Conservation (phyloP, 2,888 invertebrate genomes). For the Tetragonisca angustula region DNA sequence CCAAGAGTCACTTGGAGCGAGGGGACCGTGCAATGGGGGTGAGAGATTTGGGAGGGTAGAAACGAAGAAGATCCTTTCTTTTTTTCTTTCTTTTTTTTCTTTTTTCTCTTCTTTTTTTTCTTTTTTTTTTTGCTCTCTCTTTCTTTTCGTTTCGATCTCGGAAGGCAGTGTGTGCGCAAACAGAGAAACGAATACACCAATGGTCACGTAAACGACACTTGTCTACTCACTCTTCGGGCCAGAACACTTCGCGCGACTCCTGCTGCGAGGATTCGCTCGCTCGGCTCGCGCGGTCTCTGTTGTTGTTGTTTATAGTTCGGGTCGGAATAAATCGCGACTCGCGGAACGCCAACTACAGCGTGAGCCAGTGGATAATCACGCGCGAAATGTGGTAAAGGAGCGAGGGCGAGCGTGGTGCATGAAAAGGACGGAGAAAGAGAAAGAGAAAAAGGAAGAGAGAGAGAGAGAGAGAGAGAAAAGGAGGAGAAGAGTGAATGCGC, state of each 20-base stretch:
- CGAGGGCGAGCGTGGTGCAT: conserved; percentile 14
- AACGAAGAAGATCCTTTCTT: conserved; percentile 18
- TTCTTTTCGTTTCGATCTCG: background rate
- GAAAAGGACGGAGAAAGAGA: background rate
- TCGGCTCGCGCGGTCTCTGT: conserved; percentile 41
- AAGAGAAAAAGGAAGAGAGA: background rate
- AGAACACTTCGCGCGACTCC: conserved; percentile 58
- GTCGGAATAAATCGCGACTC: conserved; percentile 14
- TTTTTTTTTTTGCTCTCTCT: too few species aligned
- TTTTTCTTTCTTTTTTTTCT: too few species aligned
- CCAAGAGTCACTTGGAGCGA: conserved; percentile 21
- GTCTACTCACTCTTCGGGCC: conserved; percentile 62
- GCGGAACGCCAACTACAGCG: conserved; percentile 4
- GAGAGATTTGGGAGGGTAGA: conserved; percentile 10
- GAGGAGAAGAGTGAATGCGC: background rate
- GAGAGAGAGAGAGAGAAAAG: background rate
- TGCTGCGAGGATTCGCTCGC: conserved; percentile 40
- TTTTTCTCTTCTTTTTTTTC: too few species aligned
- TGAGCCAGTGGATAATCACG: conserved; percentile 8
- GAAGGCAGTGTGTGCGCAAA: conserved; percentile 24
- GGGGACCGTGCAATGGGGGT: conserved; percentile 23
- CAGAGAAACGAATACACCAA: conserved; percentile 20
- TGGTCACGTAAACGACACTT: conserved; percentile 56
- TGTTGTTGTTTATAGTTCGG: conserved; percentile 48
- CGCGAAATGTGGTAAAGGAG: conserved; percentile 10